Percentiles rank a stretch among this genome's conserved stretches.
Evolutionary conservation across 2,797 vertebrate genomes (phyloP).

Genomic region (Naso thynnoides): DNA sequence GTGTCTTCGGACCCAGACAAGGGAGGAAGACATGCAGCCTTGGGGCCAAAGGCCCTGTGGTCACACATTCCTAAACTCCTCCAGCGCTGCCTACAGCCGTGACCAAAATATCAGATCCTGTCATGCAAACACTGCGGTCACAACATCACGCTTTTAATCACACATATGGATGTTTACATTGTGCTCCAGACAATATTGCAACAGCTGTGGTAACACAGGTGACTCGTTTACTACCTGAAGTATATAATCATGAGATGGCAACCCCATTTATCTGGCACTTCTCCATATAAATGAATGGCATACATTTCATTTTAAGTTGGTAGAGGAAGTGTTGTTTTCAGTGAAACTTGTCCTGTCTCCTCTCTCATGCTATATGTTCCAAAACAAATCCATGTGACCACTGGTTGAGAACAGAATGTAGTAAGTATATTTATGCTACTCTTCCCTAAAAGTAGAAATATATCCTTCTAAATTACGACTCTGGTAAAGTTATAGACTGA

Average conservation of each 20-base stretch:
- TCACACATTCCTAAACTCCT: slow-evolving; percentile 86
- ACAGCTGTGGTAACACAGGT: slow-evolving; percentile 20
- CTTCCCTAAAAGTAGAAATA: slow-evolving; percentile 41
- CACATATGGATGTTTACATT: slow-evolving; percentile 70
- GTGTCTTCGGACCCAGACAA: slow-evolving; percentile 76
- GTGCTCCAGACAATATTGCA: slow-evolving; percentile 33
- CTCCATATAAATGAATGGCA: neutral
- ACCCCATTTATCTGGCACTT: slow-evolving; percentile 3
- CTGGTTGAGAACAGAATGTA: slow-evolving; percentile 21
- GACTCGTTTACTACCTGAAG: slow-evolving; percentile 14
- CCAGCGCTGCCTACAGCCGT: slow-evolving; percentile 79
- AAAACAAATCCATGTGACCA: slow-evolving; percentile 74
- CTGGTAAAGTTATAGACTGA: slow-evolving; percentile 17
- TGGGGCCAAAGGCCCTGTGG: slow-evolving; percentile 78
- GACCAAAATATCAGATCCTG: slow-evolving; percentile 84
- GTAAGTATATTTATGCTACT: neutral
- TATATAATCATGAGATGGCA: slow-evolving; percentile 4
- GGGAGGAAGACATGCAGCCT: slow-evolving; percentile 73
- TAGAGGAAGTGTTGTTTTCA: slow-evolving; percentile 38
- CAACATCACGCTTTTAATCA: slow-evolving; percentile 67
- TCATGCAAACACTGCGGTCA: slow-evolving; percentile 73
- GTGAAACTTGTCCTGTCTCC: slow-evolving; percentile 41
- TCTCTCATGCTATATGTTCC: slow-evolving; percentile 47
- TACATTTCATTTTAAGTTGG: slow-evolving; percentile 42
- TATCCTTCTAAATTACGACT: slow-evolving; percentile 21